A percentile compares a stretch with the other conserved stretches of the same genome.
Evolutionary conservation across 2,113 vertebrate genomes (phyloP).

Genomic region (Haemorhous mexicanus): DNA sequence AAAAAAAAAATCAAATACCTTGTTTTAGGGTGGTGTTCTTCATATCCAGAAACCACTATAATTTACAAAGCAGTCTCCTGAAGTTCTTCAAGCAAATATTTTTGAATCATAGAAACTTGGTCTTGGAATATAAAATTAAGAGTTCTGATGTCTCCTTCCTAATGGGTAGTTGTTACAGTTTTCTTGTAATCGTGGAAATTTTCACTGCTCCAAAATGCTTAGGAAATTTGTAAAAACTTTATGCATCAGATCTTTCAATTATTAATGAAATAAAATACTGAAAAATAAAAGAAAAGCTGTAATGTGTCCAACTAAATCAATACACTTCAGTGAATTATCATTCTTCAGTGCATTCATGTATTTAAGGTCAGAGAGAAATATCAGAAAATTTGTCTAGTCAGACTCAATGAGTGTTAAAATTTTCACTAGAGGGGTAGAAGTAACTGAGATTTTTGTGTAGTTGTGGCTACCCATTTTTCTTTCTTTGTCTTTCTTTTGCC

Average conservation of each 20-base stretch:
- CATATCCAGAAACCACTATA: not conserved
- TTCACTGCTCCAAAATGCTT: not conserved
- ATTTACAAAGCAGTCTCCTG: not conserved
- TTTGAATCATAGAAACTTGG: not conserved
- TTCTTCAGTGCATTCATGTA: not conserved
- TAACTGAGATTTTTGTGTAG: not conserved
- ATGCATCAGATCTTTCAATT: not conserved
- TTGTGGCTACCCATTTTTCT: not conserved
- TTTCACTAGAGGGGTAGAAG: not conserved
- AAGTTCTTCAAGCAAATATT: not conserved
- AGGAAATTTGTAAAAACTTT: not conserved
- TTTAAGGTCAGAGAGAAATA: not conserved
- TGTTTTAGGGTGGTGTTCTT: not conserved
- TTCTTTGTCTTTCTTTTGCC: not conserved
- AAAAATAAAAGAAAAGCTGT: not conserved
- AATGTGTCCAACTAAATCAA: not conserved
- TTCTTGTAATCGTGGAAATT: not conserved
- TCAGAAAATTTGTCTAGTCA: not conserved
- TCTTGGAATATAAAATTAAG: not conserved
- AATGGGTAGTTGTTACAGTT: not conserved
- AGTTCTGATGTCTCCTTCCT: not conserved
- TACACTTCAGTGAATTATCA: not conserved
- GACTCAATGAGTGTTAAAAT: not conserved
- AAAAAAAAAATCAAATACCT: not conserved
- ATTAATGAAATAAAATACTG: not conserved